Percentiles rank a stretch among this genome's conserved stretches.
These are phyloP conservation scores for Microplitis demolitor DNA, from an alignment of 1,140 invertebrate genomes.

Conservation along the genomic window DNA sequence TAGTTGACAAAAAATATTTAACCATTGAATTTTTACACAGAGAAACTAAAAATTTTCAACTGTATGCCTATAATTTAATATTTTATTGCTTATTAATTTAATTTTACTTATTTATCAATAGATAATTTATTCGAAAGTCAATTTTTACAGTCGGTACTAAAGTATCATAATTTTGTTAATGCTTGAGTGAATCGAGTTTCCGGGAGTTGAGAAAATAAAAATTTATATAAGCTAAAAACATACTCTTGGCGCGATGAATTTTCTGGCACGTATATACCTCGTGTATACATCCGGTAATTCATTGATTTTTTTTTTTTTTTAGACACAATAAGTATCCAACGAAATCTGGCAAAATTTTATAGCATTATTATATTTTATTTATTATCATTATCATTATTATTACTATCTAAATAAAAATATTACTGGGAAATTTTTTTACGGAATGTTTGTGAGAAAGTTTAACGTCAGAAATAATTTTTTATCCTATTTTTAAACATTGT, in stretches of 20 bases:
- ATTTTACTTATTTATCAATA: not conserved
- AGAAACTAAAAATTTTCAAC: too few relatives aligned
- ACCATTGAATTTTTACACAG: too few relatives aligned
- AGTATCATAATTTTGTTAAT: not conserved
- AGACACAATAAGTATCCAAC: not conserved
- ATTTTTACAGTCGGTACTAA: not conserved
- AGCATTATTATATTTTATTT: not conserved
- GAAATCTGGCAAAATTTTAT: not conserved
- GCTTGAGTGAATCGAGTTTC: not conserved
- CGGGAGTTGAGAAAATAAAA: not conserved
- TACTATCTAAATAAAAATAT: too few relatives aligned
- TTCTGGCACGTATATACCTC: slow-evolving; percentile 8
- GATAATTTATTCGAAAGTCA: not conserved
- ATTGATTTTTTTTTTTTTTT: not conserved
- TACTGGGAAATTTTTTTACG: too few relatives aligned
- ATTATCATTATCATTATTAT: too few relatives aligned
- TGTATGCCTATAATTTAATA: too few relatives aligned
- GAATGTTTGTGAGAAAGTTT: too few relatives aligned
- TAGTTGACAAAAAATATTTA: too few relatives aligned
- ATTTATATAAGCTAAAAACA: not conserved
- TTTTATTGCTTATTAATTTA: not conserved
- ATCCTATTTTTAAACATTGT: too few relatives aligned
- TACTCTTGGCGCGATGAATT: slow-evolving; percentile 12
- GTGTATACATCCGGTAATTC: not conserved
- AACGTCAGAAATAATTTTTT: too few relatives aligned